These are phyloP conservation scores for Hippasteria phrygiana DNA, from an alignment of 53 echinoderm and acorn worm genomes.

Conservation along the genomic window DNA sequence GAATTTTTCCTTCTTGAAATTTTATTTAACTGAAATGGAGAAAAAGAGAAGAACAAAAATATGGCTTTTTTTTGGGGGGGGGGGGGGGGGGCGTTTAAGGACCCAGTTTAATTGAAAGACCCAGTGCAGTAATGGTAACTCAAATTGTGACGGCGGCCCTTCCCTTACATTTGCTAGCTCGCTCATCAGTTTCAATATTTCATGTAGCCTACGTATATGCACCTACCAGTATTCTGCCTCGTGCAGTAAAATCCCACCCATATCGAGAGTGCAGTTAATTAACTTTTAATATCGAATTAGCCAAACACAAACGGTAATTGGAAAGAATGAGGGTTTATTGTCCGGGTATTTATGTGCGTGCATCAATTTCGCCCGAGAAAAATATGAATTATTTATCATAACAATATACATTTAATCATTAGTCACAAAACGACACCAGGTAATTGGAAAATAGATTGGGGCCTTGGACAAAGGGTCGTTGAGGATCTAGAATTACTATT, in stretches of 20 bases:
- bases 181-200: too few relatives aligned
- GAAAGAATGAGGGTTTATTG: background rate
- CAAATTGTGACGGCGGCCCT: too few relatives aligned
- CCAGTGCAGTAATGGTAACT: too few relatives aligned
- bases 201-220: background rate
- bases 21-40: too few relatives aligned
- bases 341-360: background rate
- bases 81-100: too few relatives aligned
- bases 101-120: too few relatives aligned
- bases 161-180: too few relatives aligned
- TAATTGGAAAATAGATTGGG: conserved; percentile 52
- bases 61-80: too few relatives aligned
- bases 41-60: too few relatives aligned
- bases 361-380: background rate
- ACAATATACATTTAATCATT: background rate
- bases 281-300: conserved; percentile 29
- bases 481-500: background rate
- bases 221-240: background rate
- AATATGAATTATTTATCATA: conserved; percentile 23
- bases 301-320: conserved; percentile 1
- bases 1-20: too few relatives aligned
- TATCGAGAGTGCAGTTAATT: background rate
- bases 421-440: background rate
- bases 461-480: background rate
- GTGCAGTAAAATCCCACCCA: background rate